Evolutionary conservation across 2,888 invertebrate species (phyloP), one percentile per base, ranked within the genome.

Genomic region (Automeris io): DNA sequence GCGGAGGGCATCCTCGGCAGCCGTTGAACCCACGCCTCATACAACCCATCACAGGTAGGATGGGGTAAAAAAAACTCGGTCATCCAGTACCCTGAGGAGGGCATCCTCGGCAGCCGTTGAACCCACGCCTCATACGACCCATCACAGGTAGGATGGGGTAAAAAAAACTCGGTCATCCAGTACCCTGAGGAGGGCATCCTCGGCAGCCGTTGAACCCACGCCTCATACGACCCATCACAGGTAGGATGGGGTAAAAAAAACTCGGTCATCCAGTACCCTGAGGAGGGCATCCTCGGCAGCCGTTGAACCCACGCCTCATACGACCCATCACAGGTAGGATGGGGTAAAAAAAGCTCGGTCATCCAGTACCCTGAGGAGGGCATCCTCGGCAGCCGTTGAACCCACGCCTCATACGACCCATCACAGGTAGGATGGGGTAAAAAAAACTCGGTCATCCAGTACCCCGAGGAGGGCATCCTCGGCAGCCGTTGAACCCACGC

Each of bases 151-250:
- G 31, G 59, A 60, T 42, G 61, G 59, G 60, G 63, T 37, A 16
- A 5, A 25, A 4, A 1, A 1, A 11, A 9, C 6, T 8, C 3
- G 9, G 6, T 8, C 2, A 29, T 9, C 12, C 7, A 1, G 2
- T 12, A 5, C 92, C 0, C 76, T 93, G 8, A 86, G 93, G 3
- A 64, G 90, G 11, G 87, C 89, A 0, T 82, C 85, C 0, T 80
- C 76, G 0, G 70, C 59, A 0, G 71, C 79, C 0, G 51, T 57
- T 0, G 78, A 75, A 11, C 68, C 71, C 0, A 3, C 61, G 0
- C 38, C 65, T 0, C 78, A 70, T 12, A 24, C 41, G 5, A 52
- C 63, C 1, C 80, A 76, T 24, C 58, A 59, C 37, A 61, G 66
- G 51, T 65, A 65, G 31, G 59, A 60, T 42, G 61, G 59, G 60